These are phyloP conservation scores for Microvelia longipes DNA, from an alignment of 1,140 invertebrate genomes.

Conservation along the genomic window DNA sequence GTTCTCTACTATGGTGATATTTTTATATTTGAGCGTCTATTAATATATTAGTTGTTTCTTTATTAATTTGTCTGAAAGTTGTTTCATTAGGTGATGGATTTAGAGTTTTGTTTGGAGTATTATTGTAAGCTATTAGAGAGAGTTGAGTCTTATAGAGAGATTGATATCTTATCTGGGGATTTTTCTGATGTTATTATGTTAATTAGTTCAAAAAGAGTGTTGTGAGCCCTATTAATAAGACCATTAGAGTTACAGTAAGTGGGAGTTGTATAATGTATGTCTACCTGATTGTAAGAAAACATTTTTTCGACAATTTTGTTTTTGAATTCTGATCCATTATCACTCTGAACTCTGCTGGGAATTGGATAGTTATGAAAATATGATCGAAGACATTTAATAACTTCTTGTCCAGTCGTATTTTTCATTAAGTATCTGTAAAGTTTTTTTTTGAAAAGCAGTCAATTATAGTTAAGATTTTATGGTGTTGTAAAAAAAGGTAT, in stretches of 20 bases:
- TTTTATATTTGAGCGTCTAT: not conserved
- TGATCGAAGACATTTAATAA: not conserved
- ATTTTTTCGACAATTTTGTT: constrained; percentile 1
- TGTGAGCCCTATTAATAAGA: constrained; percentile 2
- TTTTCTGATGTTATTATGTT: constrained; percentile 1
- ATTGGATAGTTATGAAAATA: not conserved
- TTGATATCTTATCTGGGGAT: not conserved
- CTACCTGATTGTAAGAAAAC: not conserved
- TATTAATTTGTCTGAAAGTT: not conserved
- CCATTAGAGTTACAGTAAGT: not conserved
- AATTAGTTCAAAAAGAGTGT: constrained; percentile 3
- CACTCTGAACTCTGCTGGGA: not conserved
- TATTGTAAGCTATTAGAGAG: not conserved
- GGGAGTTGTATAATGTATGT: not conserved
- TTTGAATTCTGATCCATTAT: constrained; percentile 1
- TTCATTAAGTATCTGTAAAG: not conserved
- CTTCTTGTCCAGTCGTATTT: not conserved
- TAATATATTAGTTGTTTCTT: not conserved
- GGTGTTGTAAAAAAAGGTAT: not conserved
- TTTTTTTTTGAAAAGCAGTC: constrained; percentile 6
- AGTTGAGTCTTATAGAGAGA: not conserved
- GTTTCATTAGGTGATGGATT: constrained; percentile 2
- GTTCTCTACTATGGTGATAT: not conserved
- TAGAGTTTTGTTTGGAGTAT: constrained; percentile 1
- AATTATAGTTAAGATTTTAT: constrained; percentile 1